Conservation (phyloP, 1,140 invertebrate genomes). For the Nasonia giraulti region DNA sequence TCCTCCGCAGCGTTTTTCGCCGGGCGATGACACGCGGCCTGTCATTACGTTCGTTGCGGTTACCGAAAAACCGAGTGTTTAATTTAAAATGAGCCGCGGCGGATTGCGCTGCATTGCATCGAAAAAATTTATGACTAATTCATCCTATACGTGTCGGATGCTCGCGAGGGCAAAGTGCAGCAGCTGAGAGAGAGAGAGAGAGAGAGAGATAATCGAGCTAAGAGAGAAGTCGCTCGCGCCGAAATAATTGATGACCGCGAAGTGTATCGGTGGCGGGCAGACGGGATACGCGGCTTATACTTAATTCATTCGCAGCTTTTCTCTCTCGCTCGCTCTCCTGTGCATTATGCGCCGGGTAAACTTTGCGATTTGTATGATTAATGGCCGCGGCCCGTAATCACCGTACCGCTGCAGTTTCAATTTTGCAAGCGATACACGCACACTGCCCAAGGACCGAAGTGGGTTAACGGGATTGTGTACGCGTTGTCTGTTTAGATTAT, state of each 20-base stretch:
- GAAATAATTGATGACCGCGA: slow-evolving; percentile 65
- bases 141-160: background rate
- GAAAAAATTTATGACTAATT: background rate
- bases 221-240: slow-evolving; percentile 29
- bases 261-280: slow-evolving; percentile 56
- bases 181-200: no score
- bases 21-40: no score
- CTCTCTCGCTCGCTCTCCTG: slow-evolving; percentile 49
- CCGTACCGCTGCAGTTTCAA: slow-evolving; percentile 41
- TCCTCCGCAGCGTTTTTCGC: background rate
- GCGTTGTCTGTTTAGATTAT: no score
- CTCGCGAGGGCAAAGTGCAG: background rate
- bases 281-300: slow-evolving; percentile 59
- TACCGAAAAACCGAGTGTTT: no score
- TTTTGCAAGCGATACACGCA: slow-evolving; percentile 24
- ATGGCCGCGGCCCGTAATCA: slow-evolving; percentile 62
- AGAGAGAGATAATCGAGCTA: slow-evolving; percentile 15
- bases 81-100: no score
- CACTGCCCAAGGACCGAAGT: background rate
- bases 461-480: background rate
- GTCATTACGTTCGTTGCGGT: no score
- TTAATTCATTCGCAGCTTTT: slow-evolving; percentile 64
- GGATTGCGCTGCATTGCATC: no score
- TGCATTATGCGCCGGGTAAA: slow-evolving; percentile 25
- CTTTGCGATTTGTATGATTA: slow-evolving; percentile 61